A percentile compares a stretch with the other conserved stretches of the same genome.
These are phyloP conservation scores for Coendou prehensilis DNA, from an alignment of 2,797 vertebrate species.

Conservation along the genomic window DNA sequence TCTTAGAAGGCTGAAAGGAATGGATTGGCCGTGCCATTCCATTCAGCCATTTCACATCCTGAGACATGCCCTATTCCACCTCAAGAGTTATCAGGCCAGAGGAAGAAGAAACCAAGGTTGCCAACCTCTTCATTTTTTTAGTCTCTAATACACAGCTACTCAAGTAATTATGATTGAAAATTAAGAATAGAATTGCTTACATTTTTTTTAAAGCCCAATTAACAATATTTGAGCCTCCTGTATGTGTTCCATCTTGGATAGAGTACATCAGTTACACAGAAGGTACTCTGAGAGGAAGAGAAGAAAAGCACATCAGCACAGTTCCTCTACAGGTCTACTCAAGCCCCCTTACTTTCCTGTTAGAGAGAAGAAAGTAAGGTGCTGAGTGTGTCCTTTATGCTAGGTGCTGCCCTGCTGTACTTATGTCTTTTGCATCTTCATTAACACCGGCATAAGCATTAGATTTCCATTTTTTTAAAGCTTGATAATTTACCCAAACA, in stretches of 20 bases:
- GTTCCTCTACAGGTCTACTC: not conserved
- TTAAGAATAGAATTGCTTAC: slow-evolving; percentile 15
- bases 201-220: not conserved
- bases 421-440: not conserved
- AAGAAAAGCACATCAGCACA: not conserved
- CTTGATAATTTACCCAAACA: slow-evolving; percentile 46
- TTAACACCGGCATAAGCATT: not conserved
- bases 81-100: slow-evolving; percentile 54
- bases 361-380: not conserved
- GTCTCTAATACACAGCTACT: not conserved
- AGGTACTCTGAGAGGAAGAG: not conserved
- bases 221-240: slow-evolving; percentile 28
- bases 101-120: slow-evolving; percentile 52
- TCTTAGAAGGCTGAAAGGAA: slow-evolving; percentile 76
- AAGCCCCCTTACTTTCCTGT: not conserved
- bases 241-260: not conserved
- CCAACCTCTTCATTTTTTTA: slow-evolving; percentile 33
- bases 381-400: not conserved
- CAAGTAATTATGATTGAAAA: slow-evolving; percentile 61
- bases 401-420: not conserved
- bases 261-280: not conserved
- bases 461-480: slow-evolving; percentile 46
- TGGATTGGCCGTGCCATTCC: slow-evolving; percentile 35
- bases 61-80: slow-evolving; percentile 31
- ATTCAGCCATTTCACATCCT: slow-evolving; percentile 60